Conservation (phyloP, 2,113 vertebrate genomes). For the Empidonax alnorum region DNA sequence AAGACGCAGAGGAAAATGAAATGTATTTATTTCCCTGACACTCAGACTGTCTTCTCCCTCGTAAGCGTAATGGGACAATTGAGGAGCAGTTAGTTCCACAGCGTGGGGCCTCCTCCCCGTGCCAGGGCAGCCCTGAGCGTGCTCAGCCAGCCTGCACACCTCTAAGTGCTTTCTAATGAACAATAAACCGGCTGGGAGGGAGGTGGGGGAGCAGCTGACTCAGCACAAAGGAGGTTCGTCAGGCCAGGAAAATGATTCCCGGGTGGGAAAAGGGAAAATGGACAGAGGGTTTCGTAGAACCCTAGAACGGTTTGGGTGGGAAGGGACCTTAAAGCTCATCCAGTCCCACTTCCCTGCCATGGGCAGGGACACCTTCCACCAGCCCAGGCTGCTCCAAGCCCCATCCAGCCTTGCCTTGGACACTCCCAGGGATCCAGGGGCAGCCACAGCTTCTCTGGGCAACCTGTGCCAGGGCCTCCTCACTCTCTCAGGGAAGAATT, state of each 20-base stretch:
- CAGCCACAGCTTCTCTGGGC: background rate
- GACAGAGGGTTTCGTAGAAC: background rate
- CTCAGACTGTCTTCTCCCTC: background rate
- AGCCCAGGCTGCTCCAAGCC: rapidly evolving
- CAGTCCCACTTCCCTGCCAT: rapidly evolving
- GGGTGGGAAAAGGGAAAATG: rapidly evolving
- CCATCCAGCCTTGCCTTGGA: rapidly evolving
- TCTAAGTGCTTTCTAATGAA: background rate
- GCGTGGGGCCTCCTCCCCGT: background rate
- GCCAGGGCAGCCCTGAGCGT: background rate
- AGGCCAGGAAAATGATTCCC: background rate
- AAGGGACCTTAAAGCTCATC: background rate
- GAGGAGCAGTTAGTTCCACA: background rate
- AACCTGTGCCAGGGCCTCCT: background rate
- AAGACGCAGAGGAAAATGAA: background rate
- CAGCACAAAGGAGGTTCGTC: background rate
- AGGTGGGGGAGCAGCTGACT: background rate
- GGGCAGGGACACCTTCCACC: background rate
- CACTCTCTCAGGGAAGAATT: rapidly evolving
- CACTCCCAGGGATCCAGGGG: background rate
- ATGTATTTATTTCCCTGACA: constrained; percentile 6
- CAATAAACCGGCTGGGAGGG: background rate
- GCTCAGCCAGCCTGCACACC: background rate
- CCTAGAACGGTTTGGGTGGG: background rate
- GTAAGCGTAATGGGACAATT: background rate